Evolutionary conservation across 2,113 vertebrate genomes (phyloP), one percentile per base, ranked within the genome.

Genomic region (Chloropsis cyanopogon): DNA sequence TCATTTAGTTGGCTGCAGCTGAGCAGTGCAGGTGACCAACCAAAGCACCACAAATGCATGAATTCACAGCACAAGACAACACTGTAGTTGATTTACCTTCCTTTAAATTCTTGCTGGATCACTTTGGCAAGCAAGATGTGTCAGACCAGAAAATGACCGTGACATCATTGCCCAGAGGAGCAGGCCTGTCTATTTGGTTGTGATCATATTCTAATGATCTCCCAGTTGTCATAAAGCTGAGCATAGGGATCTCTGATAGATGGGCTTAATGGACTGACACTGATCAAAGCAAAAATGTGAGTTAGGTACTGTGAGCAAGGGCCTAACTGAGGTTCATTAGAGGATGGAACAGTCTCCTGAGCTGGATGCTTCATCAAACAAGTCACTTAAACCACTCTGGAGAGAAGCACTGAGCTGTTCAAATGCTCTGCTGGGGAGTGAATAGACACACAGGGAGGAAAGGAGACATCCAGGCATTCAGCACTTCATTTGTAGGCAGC

Each of bases 221-320:
- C 84, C 80, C 69, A 70, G 10, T 7, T 84, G 81, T 50, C 49
- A 69, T 61, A 42, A 84, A 91, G n/a, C 73, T 77, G 65, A 95
- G 73, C 78, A 57, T 0, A 79, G 70, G 46, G 84, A 87, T 90
- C 37, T 94, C 50, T 61, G 57, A 87, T 61, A 33, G 73, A 95
- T 87, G 70, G 12, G 41, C 72, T 95, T 93, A 95, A 95, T 93
- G 94, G 61, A 49, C 73, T 89, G 82, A 92, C n/a, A 54, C 81
- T 61, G 83, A 89, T 88, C 76, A 81, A 75, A 92, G 63, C 33
- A 4, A 81, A 61, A 86, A 60, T 60, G 35, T 37, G 56, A 90
- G 52, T 71, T 75, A 83, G 16, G 31, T 72, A 41, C 77, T 35
- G 14, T 29, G 53, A 89, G 65, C 41, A 50, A 50, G 49, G 73